phyloP scores from a whole-genome alignment of 2,113 vertebrate genomes.

The Elephantulus edwardii region DNA sequence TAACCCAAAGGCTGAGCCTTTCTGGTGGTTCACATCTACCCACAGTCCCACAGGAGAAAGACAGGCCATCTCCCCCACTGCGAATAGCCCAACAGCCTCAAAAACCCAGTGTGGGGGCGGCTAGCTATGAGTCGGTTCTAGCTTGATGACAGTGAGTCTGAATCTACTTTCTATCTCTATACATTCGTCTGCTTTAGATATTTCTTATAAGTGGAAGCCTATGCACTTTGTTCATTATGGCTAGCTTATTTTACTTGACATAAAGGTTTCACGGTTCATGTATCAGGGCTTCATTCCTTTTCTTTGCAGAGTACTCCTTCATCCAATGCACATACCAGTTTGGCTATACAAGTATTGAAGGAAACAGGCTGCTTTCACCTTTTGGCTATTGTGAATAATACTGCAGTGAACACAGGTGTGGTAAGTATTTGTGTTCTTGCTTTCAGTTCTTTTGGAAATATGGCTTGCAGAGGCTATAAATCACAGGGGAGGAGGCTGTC shows the following conservation, averaged over 20 bases:
- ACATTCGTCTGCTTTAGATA: background rate
- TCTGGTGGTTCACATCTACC: no score
- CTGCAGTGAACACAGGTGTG: background rate
- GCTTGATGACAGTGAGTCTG: no score
- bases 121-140: no score
- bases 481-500: background rate
- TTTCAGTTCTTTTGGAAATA: background rate
- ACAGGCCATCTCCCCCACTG: no score
- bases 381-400: background rate
- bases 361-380: background rate
- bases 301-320: background rate
- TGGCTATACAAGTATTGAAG: background rate
- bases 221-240: background rate
- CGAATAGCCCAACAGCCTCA: no score
- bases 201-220: background rate
- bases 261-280: background rate
- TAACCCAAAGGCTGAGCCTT: no score
- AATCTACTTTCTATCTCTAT: background rate
- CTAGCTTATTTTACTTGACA: background rate
- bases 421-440: background rate
- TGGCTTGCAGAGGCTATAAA: no score
- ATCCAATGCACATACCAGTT: background rate
- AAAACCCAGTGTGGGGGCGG: no score
- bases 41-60: no score
- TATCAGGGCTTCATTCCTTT: background rate